Conservation (phyloP, 2,113 vertebrate species). For the Hemichromis elongatus region DNA sequence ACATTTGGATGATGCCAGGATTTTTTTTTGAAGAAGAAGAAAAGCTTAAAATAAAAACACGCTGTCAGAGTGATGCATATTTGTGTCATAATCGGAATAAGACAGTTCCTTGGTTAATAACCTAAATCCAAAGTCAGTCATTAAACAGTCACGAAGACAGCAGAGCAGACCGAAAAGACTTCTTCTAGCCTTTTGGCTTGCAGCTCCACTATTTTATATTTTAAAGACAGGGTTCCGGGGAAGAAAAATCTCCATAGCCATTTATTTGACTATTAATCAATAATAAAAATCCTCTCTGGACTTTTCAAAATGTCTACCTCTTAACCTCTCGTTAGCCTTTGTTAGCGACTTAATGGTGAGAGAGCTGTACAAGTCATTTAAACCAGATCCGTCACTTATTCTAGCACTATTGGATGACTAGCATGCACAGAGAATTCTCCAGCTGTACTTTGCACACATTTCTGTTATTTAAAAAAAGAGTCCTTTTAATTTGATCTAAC, state of each 20-base stretch:
- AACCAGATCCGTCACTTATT: constrained; percentile 12
- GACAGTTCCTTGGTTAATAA: constrained; percentile 30
- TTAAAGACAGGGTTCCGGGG: constrained; percentile 4
- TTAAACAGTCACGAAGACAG: constrained; percentile 13
- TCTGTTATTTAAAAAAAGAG: not conserved
- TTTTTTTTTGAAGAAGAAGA: not conserved
- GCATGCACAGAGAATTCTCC: not conserved
- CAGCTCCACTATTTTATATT: not conserved
- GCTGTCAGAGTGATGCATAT: constrained; percentile 4
- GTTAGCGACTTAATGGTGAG: constrained; percentile 16
- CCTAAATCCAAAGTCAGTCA: not conserved
- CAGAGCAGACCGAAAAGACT: not conserved
- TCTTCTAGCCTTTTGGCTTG: not conserved
- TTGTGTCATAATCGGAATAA: constrained; percentile 50
- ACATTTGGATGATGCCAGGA: constrained; percentile 31
- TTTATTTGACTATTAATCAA: constrained; percentile 49
- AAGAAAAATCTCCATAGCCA: not conserved
- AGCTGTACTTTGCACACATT: not conserved
- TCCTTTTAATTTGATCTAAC: not conserved
- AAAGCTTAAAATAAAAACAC: not conserved
- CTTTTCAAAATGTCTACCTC: constrained; percentile 27
- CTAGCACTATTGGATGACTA: not conserved
- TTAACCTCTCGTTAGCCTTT: constrained; percentile 61
- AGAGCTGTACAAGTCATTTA: not conserved
- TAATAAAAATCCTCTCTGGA: constrained; percentile 39